Base-by-base conservation (phyloP, 2,888 invertebrate species). In the Corythucha ciliata region DNA sequence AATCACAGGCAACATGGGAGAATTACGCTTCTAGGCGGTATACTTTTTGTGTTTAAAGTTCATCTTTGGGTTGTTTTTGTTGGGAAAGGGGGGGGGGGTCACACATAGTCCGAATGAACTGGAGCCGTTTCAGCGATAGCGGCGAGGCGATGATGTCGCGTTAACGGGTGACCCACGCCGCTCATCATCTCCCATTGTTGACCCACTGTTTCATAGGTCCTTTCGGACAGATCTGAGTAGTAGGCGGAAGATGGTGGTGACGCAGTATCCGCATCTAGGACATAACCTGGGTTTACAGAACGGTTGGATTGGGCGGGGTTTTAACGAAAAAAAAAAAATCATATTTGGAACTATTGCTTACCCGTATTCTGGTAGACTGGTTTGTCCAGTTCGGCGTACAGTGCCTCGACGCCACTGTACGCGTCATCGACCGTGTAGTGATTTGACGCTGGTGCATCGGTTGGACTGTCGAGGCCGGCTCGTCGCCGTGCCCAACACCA, bases 241-340 rank as follows among this genome's bases (percentile, higher is more conserved):
- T 82, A 82, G 22, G 81, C 81, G 68, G 81, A 81, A 64, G 80
- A 81, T n/a, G 80, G 80, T 54, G 76, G 77, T 24, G 76, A 75
- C 37, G 70, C 69, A 37, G 76, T 77, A 22, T 60, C 60, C 32
- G 56, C 53, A 46, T 61, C 61, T 39, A 58, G 51, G 21, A 59
- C 58, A 66, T 80, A 81, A 20, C 77, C 81, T 49, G 49, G 40
- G 27, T 49, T 22, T 41, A n/a, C n/a, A n/a, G n/a, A n/a, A n/a
- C n/a, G n/a, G n/a, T n/a, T n/a, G n/a, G n/a, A n/a, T n/a, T n/a
- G n/a, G n/a, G n/a, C n/a, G n/a, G n/a, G n/a, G n/a, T n/a, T n/a
- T n/a, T n/a, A n/a, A n/a, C n/a, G n/a, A n/a, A n/a, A n/a, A n/a
- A n/a, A n/a, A 29, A n/a, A 29, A 8, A 29, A 10, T 29, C 29